Evolutionary conservation across 2,797 vertebrate species (phyloP).

Genomic region (Labeo calbasu): DNA sequence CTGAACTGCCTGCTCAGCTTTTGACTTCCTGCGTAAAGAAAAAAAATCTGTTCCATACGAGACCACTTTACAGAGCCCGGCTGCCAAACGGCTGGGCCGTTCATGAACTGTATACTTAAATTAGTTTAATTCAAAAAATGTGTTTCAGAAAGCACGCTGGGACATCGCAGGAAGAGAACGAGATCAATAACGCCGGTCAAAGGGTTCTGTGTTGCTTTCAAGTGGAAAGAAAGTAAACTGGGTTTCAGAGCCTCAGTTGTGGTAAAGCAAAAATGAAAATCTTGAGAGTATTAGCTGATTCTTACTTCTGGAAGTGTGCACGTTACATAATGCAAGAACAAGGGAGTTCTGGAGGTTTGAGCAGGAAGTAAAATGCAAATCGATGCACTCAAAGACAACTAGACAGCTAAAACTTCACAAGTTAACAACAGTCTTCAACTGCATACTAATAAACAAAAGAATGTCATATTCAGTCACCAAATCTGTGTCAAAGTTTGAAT

Average conservation of each 20-base stretch:
- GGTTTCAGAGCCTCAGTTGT: constrained; percentile 12
- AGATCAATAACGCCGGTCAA: constrained; percentile 34
- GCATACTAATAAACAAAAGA: not conserved
- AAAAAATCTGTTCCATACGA: not conserved
- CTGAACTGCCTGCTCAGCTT: constrained; percentile 43
- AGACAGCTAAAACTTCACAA: not conserved
- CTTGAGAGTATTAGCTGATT: constrained; percentile 13
- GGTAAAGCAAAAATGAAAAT: constrained; percentile 23
- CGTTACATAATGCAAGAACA: constrained; percentile 21
- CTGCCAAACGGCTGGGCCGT: constrained; percentile 29
- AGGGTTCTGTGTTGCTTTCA: constrained; percentile 4
- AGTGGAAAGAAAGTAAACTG: constrained; percentile 20
- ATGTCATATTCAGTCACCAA: too few species aligned
- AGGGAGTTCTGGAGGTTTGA: not conserved
- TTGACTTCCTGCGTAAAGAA: constrained; percentile 19
- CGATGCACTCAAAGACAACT: not conserved
- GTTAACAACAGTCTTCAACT: not conserved
- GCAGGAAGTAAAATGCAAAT: constrained; percentile 23
- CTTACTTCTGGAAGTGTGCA: constrained; percentile 31
- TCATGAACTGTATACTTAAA: constrained; percentile 28
- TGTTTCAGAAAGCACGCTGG: constrained; percentile 26
- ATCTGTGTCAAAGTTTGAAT: too few species aligned
- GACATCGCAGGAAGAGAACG: constrained; percentile 17
- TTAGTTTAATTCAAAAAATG: constrained; percentile 15
- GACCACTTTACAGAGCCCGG: not conserved